Percentiles rank a stretch among this genome's conserved stretches.
phyloP scores from a whole-genome alignment of 2,888 invertebrate species.

The Dioctria rufipes region DNA sequence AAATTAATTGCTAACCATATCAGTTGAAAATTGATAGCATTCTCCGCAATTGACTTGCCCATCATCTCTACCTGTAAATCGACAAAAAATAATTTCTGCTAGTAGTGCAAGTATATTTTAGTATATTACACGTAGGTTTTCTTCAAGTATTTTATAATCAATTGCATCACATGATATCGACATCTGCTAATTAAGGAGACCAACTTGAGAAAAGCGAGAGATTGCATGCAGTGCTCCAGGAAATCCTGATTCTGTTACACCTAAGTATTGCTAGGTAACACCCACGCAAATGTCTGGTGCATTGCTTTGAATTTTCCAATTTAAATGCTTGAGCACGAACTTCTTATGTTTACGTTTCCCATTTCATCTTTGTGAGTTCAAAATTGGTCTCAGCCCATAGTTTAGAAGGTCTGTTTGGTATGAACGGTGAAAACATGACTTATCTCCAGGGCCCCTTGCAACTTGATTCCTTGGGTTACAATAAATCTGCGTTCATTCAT shows the following conservation, averaged over 20 bases:
- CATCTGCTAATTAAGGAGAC: constrained; percentile 40
- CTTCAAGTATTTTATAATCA: background rate
- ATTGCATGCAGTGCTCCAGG: constrained; percentile 43
- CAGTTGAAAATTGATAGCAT: no score
- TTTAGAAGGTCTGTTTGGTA: background rate
- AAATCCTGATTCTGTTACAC: constrained; percentile 38
- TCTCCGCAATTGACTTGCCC: no score
- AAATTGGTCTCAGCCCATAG: background rate
- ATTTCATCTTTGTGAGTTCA: constrained; percentile 5
- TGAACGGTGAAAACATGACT: constrained; percentile 43
- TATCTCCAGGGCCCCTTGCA: constrained; percentile 27
- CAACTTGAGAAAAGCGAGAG: constrained; percentile 11
- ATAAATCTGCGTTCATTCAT: constrained; percentile 53
- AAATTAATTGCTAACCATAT: no score
- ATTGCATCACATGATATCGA: background rate
- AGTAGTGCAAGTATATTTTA: background rate
- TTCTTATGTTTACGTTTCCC: constrained; percentile 55
- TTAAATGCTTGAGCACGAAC: constrained; percentile 59
- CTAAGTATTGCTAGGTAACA: constrained; percentile 41
- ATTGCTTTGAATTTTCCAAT: constrained; percentile 57
- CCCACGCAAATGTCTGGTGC: constrained; percentile 47
- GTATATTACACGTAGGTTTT: background rate
- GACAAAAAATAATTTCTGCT: background rate
- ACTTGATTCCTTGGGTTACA: constrained; percentile 13
- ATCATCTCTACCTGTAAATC: background rate